Evolutionary conservation across 2,113 vertebrate species (phyloP), one percentile per base, ranked within the genome.

Genomic region (Percina caprodes): DNA sequence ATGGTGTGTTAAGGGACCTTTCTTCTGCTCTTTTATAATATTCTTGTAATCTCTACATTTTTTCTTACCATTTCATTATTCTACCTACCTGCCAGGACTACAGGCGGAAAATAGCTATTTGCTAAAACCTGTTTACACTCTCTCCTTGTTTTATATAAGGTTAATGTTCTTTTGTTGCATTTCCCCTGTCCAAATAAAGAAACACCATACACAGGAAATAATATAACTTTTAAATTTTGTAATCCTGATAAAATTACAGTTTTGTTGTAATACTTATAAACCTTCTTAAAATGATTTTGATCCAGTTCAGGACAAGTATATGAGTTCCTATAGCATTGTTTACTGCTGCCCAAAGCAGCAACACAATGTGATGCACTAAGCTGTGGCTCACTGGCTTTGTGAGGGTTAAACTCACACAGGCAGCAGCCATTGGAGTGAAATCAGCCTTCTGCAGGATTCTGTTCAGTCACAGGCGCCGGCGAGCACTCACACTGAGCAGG

Each of bases 341-440:
- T 69, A 24, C 52, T 39, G 70, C 59, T 62, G 56, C 56, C 30
- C 45, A 14, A 23, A 76, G 19, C 14, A 56, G 60, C 45, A 3
- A 14, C 11, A 6, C 26, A 30, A 1, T 18, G n/a, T 45, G 60
- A 48, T n/a, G 48, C 67, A 18, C 52, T 55, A 46, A 74, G 67
- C 74, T 55, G 63, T 23, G 70, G 21, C 63, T 77, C 65, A 8
- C 58, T 26, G 90, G 90, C 63, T 75, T 71, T n/a, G 77, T n/a
- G 70, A 90, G 92, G 90, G 94, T 94, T 94, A 94, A 93, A 84
- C 62, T 78, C 71, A 16, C 82, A 60, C 79, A 80, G 85, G 74
- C 89, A 86, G 89, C 66, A 72, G 80, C 87, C 60, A 82, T 80
- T 87, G 93, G 94, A 94, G 69, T 74, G 93, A 92, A 91, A 84